Evolutionary conservation across 1,140 invertebrate species (phyloP), one percentile per base, ranked within the genome.

Genomic region (Cecropterus lyciades): DNA sequence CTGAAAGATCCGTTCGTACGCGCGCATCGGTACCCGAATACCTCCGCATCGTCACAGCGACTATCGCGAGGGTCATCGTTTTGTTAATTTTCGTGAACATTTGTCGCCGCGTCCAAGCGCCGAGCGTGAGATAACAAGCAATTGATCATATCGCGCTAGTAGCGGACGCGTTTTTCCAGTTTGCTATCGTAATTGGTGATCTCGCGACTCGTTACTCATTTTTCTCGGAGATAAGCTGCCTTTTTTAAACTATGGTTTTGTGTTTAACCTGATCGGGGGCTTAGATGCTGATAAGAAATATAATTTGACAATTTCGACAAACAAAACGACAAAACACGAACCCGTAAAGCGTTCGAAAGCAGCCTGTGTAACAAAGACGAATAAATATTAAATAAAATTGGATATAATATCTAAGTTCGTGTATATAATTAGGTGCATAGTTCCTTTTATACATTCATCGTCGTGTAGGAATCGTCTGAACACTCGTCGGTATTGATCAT

Each of bases 1-100:
- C 27, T 8, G 3, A 30, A 30, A 30, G 7, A 30, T 30, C 3
- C 7, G 27, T 30, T 30, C 27, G 27, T 30, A 30, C 5, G 5
- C 7, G 27, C 3, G 3, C 27, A 30, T 30, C 0, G 7, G 3
- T 30, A 30, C 27, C 3, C 27, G 27, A 30, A 30, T 30, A 30
- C 27, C 27, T 30, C 27, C 7, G 27, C 27, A 8, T 30, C 27
- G 27, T 8, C 27, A 5, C 20, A 24, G 33, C 33, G 0, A 37
- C 45, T 27, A 65, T 55, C 53, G 27, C 13, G 24, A 10, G 30
- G 45, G 55, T 66, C 52, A 53, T 55, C 51, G 40, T 65, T 53
- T 65, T 55, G 49, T 53, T 53, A 65, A 59, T 65, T 52, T 60
- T 60, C 56, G 56, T 60, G 27, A 60, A 60, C 56, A 60, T 60